Base-by-base conservation (phyloP, 2,113 vertebrate genomes). In the Prunella fulvescens region DNA sequence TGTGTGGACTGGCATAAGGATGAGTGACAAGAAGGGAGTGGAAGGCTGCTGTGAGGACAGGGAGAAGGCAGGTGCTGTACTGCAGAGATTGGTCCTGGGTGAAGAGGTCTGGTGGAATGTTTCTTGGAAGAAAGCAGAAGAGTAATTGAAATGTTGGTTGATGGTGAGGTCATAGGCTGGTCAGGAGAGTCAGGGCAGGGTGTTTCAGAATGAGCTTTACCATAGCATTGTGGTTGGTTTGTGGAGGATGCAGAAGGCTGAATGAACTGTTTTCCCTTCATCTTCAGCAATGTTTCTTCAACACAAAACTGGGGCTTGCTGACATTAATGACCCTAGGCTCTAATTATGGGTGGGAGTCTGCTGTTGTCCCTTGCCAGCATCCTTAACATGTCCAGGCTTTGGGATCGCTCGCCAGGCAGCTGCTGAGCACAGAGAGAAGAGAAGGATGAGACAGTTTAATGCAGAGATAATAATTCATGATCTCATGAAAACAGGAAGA, bases 381-480 rank as follows among this genome's bases (percentile, higher is more conserved):
- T 57, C 58, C 29, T 73, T 73, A 81, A 77, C 47, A 58, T 48
- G 45, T 88, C 64, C 56, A 90, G 62, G 71, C 69, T 91, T 92
- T 74, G 67, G 48, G 93, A 71, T 88, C 0, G 0, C 35, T 95
- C 14, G 16, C 37, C 37, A 66, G 53, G 67, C 87, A 95, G 87
- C 81, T 96, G 86, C 87, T 4, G 19, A 62, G 74, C 11, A 2
- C 22, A 39, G 62, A 92, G 61, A 53, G 78, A 31, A 5, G 33
- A 92, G 91, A 80, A 91, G 47, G 81, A 97, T 5, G 29, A 80
- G 71, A 26, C 54, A 66, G 35, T 76, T 90, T 90, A 70, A 66
- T 92, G 90, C 94, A 86, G 85, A 92, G 93, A 94, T 95, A 95
- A 92, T 89, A 94, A 95, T 77, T 95, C 39, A 91, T 95, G 95